Conservation (phyloP, 2,888 invertebrate species). For the Rugalucina vietnamica region DNA sequence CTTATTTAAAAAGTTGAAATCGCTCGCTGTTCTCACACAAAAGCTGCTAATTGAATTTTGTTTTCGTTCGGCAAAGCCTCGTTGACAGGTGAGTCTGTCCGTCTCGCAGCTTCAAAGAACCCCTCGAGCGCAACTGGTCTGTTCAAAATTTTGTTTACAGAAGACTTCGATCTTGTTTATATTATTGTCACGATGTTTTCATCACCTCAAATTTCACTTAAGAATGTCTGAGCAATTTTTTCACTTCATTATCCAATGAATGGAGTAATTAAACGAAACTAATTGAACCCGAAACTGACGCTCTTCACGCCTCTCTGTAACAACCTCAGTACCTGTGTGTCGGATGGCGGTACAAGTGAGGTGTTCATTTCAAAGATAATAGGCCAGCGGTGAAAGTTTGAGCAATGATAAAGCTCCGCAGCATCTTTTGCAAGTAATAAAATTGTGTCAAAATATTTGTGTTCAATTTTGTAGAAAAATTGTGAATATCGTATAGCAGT, state of each 20-base stretch:
- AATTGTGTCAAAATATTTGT: neutral
- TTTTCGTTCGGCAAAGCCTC: neutral
- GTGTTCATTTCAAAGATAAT: slow-evolving; percentile 9
- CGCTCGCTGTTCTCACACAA: neutral
- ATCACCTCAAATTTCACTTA: slow-evolving; percentile 16
- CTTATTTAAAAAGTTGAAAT: neutral
- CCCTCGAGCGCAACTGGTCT: neutral
- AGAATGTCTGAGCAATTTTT: slow-evolving; percentile 22
- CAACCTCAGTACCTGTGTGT: neutral
- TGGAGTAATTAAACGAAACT: slow-evolving; percentile 57
- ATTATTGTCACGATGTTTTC: neutral
- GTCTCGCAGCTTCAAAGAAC: neutral
- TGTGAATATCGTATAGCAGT: neutral
- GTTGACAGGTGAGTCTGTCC: neutral
- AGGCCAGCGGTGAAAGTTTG: neutral
- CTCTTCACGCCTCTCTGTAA: neutral
- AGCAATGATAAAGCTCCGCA: too few species aligned
- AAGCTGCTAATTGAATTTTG: neutral
- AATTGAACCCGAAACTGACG: slow-evolving; percentile 39
- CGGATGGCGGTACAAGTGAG: neutral
- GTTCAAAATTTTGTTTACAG: slow-evolving; percentile 7
- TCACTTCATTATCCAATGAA: slow-evolving; percentile 60
- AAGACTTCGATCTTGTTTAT: neutral
- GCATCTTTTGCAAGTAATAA: too few species aligned
- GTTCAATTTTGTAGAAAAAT: neutral